phyloP scores from a whole-genome alignment of 2,797 vertebrate species.

The Protonibea diacanthus region DNA sequence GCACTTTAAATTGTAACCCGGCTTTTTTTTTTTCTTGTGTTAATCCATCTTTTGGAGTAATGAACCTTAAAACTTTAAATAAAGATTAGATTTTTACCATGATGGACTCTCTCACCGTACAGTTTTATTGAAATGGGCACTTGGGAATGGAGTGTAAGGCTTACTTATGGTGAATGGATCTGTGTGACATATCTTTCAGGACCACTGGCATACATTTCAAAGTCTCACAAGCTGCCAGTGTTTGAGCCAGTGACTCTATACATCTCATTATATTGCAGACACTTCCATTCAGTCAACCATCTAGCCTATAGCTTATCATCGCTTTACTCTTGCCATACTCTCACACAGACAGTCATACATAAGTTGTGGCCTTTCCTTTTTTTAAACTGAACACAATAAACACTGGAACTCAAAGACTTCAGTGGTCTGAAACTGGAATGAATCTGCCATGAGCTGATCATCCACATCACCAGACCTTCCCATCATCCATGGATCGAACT shows the following conservation, averaged over 20 bases:
- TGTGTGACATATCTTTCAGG: slow-evolving; percentile 11
- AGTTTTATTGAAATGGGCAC: slow-evolving; percentile 72
- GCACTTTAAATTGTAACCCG: slow-evolving; percentile 81
- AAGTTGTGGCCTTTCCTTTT: slow-evolving; percentile 3
- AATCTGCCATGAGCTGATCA: slow-evolving; percentile 16
- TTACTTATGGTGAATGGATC: slow-evolving; percentile 1
- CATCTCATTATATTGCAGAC: background rate
- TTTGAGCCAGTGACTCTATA: background rate
- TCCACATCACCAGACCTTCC: slow-evolving; percentile 12
- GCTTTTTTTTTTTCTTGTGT: slow-evolving; percentile 66
- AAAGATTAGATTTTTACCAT: slow-evolving; percentile 86
- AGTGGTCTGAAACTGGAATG: slow-evolving; percentile 26
- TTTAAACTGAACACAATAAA: background rate
- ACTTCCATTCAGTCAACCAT: background rate
- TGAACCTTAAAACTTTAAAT: slow-evolving; percentile 82
- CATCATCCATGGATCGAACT: slow-evolving; percentile 17
- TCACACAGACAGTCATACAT: background rate
- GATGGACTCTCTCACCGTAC: slow-evolving; percentile 68
- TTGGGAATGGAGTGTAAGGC: slow-evolving; percentile 33
- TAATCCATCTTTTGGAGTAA: slow-evolving; percentile 72
- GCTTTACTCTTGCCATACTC: background rate
- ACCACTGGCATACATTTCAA: slow-evolving; percentile 16
- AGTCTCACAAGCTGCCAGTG: background rate
- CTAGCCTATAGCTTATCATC: background rate
- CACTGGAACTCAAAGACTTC: slow-evolving; percentile 10